Evolutionary conservation across 2,797 vertebrate genomes (phyloP).

Genomic region (Periparus ater): DNA sequence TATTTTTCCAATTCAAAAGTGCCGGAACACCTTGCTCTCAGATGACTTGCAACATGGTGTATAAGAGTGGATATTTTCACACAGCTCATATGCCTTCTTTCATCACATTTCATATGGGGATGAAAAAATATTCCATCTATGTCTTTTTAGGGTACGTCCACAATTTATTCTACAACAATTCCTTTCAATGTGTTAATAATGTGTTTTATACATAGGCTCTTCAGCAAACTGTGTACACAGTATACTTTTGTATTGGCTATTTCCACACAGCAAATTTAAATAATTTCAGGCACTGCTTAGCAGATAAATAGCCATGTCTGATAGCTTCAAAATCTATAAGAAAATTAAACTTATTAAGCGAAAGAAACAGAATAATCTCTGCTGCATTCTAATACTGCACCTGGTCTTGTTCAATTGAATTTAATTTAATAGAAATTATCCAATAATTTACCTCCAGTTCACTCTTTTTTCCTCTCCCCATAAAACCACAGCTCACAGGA

Average conservation of each 20-base stretch:
- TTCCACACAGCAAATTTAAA: not conserved
- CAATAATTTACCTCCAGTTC: slow-evolving; percentile 19
- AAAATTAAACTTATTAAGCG: slow-evolving; percentile 12
- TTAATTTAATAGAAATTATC: slow-evolving; percentile 36
- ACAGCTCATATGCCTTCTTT: not conserved
- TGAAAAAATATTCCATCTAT: not conserved
- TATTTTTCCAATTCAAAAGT: slow-evolving; percentile 20
- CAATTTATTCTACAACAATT: slow-evolving; percentile 14
- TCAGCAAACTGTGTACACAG: not conserved
- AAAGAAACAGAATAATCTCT: not conserved
- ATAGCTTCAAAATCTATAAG: not conserved
- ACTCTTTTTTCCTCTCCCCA: not conserved
- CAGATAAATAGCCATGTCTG: not conserved
- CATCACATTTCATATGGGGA: not conserved
- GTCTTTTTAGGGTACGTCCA: not conserved
- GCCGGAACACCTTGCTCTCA: slow-evolving; percentile 5
- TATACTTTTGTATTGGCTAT: not conserved
- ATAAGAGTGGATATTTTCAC: not conserved
- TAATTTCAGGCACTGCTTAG: not conserved
- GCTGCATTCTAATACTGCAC: slow-evolving; percentile 6
- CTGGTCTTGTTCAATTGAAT: slow-evolving; percentile 30
- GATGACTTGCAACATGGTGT: not conserved
- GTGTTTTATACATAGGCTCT: not conserved
- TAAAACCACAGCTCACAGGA: not conserved
- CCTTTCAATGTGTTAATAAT: slow-evolving; percentile 21